phyloP scores from a whole-genome alignment of 2,888 invertebrate species.

The Cheiracanthium punctorium region DNA sequence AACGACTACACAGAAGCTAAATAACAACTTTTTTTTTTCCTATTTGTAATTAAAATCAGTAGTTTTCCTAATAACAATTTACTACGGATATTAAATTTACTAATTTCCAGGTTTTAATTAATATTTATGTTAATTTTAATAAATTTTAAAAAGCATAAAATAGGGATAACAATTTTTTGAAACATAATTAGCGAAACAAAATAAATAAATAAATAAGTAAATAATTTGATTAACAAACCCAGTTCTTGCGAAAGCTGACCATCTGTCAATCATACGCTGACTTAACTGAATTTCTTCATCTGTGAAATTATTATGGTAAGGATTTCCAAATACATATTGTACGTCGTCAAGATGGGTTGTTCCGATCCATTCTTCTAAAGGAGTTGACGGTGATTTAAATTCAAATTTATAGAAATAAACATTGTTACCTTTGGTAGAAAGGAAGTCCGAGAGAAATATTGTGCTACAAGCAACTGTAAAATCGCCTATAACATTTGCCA shows the following conservation, averaged over 20 bases:
- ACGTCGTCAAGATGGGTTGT: conserved; percentile 44
- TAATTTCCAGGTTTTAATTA: no score
- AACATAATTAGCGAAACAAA: no score
- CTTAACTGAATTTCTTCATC: neutral
- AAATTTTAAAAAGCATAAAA: no score
- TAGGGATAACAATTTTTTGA: no score
- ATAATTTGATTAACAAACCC: neutral
- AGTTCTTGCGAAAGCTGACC: neutral
- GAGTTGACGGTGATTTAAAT: conserved; percentile 35
- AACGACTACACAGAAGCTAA: no score
- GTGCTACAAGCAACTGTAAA: conserved; percentile 35
- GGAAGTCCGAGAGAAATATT: conserved; percentile 42
- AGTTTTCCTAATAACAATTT: no score
- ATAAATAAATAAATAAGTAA: neutral
- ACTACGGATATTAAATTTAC: no score
- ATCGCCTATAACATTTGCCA: conserved; percentile 22
- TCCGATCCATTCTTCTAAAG: conserved; percentile 62
- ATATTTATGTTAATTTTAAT: no score
- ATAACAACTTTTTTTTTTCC: no score
- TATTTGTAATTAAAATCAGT: no score
- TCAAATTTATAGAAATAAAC: conserved; percentile 55
- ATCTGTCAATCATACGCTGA: neutral
- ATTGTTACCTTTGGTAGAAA: conserved; percentile 10
- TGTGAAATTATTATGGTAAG: neutral
- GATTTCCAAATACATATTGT: conserved; percentile 55